These are phyloP conservation scores for Spilarctia lutea DNA, from an alignment of 2,888 invertebrate species.

Conservation along the genomic window DNA sequence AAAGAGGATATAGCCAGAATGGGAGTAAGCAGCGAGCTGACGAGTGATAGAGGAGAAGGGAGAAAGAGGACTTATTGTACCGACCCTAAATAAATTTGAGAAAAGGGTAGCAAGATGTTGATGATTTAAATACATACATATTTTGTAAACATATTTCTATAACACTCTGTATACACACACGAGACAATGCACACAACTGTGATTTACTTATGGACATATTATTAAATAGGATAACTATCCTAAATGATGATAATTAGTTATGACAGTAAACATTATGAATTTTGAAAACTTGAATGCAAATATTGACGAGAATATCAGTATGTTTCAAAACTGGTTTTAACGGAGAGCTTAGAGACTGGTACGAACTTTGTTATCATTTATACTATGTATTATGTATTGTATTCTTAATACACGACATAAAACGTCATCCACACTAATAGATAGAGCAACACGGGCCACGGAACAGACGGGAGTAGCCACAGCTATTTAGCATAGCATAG, in stretches of 20 bases:
- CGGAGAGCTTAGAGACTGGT: constrained; percentile 1
- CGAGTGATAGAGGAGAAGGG: too few relatives aligned
- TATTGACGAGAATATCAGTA: neutral
- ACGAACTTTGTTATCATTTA: neutral
- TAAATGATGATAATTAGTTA: neutral
- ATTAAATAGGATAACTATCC: neutral
- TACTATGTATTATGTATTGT: neutral
- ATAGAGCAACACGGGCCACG: too few relatives aligned
- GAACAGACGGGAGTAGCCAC: too few relatives aligned
- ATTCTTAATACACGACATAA: neutral
- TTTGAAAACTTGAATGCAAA: neutral
- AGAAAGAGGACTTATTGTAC: too few relatives aligned
- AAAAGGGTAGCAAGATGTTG: too few relatives aligned
- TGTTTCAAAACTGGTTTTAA: neutral
- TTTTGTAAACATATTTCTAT: too few relatives aligned
- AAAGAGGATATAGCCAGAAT: too few relatives aligned
- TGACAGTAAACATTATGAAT: neutral
- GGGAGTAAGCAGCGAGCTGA: too few relatives aligned
- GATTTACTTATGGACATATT: neutral
- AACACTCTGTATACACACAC: neutral
- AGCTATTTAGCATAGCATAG: too few relatives aligned
- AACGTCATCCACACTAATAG: neutral
- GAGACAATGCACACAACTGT: neutral
- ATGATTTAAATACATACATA: too few relatives aligned
- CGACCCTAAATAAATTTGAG: too few relatives aligned